Evolutionary conservation across 1,140 invertebrate genomes (phyloP), one percentile per base, ranked within the genome.

Genomic region (Drosophila nebulosa): DNA sequence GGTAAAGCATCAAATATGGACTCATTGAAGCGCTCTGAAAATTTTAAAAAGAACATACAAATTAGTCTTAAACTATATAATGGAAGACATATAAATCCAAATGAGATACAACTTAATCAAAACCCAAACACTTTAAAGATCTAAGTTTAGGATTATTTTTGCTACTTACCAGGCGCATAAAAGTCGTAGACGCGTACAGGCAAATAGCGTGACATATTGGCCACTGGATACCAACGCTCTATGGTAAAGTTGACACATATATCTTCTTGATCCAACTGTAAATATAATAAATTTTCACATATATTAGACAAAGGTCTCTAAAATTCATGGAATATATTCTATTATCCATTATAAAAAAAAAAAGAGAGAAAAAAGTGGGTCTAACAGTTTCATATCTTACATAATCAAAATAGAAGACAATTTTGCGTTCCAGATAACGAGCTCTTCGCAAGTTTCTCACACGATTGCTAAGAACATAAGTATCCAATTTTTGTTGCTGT

Each of bases 391-490:
- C 7, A 1, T 16, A 42, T 21, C 95, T 95, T 93, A 97, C 96
- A 92, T 97, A 98, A 91, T 98, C 96, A 91, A 99, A 99, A 90
- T 98, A 99, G 92, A 99, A 98, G n/a, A 96, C 90, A 53, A 98
- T 94, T 93, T 97, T 98, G 68, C 94, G 93, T 50, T 96, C 94
- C 35, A 80, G 21, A 92, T 96, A 98, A 79, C 96, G 94, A 10
- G 97, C 98, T 76, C 97, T 93, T 89, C 97, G 95, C 51, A 99
- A 92, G 91, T 96, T 97, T 22, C 94, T 92, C 21, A 98, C 96
- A 56, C 93, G 92, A 64, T 93, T 93, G 16, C 95, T 95, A 9
- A 94, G 92, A 30, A 98, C 96, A 90, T 98, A 98, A 3, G 92
- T 92, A 91, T 98, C 96, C 3, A 99, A 92, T 61, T 94, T 95